Conservation (phyloP, 2,113 vertebrate genomes). For the Rhea americana region DNA sequence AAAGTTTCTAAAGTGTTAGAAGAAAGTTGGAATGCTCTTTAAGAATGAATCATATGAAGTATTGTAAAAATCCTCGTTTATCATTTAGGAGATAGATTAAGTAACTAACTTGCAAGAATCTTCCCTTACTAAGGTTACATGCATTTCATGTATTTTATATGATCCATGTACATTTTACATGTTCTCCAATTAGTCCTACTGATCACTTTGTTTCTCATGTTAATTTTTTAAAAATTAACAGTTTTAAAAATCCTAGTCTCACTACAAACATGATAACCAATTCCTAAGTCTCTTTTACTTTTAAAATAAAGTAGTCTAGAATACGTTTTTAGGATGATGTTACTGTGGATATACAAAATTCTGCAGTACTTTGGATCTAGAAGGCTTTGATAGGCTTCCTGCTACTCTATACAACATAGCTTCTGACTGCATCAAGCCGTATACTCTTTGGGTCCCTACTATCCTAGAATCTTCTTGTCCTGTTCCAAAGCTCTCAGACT, state of each 20-base stretch:
- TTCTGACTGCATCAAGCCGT: not conserved
- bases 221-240: not conserved
- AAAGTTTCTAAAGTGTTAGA: not conserved
- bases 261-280: not conserved
- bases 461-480: not conserved
- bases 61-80: not conserved
- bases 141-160: not conserved
- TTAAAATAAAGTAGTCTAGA: not conserved
- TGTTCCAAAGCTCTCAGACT: not conserved
- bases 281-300: not conserved
- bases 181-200: not conserved
- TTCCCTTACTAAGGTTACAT: not conserved
- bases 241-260: not conserved
- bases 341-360: not conserved
- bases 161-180: not conserved
- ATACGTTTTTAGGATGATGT: not conserved
- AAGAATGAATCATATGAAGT: not conserved
- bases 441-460: not conserved
- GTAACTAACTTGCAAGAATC: not conserved
- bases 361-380: not conserved
- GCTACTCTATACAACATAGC: not conserved
- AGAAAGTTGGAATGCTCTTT: not conserved
- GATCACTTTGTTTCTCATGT: not conserved
- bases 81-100: not conserved
- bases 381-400: not conserved